Conservation (phyloP, 2,888 invertebrate genomes). For the Synanthedon andrenaeformis region DNA sequence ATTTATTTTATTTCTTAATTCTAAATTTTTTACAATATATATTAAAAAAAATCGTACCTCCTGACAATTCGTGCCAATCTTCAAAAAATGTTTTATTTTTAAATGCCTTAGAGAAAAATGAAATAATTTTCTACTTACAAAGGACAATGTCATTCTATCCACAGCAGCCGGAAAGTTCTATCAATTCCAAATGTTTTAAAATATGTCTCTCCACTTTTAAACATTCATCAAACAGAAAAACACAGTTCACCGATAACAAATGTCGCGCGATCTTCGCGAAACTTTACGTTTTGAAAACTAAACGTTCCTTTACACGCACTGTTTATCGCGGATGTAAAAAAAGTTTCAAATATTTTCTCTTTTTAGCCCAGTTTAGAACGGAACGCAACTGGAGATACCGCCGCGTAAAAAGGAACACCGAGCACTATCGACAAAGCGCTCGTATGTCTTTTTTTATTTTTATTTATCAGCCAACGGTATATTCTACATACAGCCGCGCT, state of each 20-base stretch:
- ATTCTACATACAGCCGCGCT: conserved; percentile 58
- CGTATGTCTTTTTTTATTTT: conserved; percentile 49
- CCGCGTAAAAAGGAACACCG: conserved; percentile 47
- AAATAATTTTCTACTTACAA: conserved; percentile 43
- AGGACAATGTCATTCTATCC: conserved; percentile 68
- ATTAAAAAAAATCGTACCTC: no score
- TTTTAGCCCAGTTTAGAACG: conserved; percentile 21
- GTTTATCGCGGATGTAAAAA: conserved; percentile 16
- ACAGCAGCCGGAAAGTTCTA: conserved; percentile 34
- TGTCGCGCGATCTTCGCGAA: conserved; percentile 11
- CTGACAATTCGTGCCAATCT: no score
- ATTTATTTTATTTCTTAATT: no score
- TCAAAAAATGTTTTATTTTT: background rate
- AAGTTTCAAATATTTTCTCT: conserved; percentile 33
- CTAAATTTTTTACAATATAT: no score
- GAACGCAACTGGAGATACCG: conserved; percentile 45
- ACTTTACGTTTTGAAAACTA: conserved; percentile 11
- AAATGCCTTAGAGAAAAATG: background rate
- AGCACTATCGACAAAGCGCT: conserved; percentile 63
- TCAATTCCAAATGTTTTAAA: conserved; percentile 20
- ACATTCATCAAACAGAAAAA: background rate
- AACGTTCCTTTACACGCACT: conserved; percentile 1
- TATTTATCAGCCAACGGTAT: conserved; percentile 52
- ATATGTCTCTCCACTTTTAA: conserved; percentile 18
- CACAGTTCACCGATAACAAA: background rate